Evolutionary conservation across 2,113 vertebrate genomes (phyloP).

Genomic region (Pristiophorus japonicus): DNA sequence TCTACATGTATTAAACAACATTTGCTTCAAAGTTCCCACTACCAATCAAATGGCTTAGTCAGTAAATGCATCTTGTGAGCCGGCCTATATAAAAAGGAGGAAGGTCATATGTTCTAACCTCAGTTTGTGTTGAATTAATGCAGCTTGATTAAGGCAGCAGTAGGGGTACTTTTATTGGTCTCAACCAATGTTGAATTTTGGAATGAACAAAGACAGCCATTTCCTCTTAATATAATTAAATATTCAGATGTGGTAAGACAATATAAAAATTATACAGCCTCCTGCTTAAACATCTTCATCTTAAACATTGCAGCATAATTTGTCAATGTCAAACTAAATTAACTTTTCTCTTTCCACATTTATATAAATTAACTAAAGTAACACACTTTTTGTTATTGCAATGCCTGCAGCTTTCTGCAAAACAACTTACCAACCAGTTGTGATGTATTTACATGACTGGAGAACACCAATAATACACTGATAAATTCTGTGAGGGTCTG

Average conservation of each 20-base stretch:
- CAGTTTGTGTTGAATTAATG: background rate
- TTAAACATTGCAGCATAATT: background rate
- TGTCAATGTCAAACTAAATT: background rate
- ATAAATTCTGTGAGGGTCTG: background rate
- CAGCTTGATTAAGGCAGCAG: background rate
- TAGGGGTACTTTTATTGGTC: background rate
- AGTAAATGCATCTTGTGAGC: background rate
- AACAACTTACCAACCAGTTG: background rate
- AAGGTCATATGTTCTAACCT: background rate
- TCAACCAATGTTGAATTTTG: background rate
- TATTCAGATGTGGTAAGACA: constrained; percentile 4
- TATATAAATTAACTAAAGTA: constrained; percentile 5
- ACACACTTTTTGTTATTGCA: background rate
- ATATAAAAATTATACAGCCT: background rate
- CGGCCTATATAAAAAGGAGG: background rate
- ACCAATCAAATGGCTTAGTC: background rate
- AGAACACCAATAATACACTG: background rate
- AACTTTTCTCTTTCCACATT: background rate
- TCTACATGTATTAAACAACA: background rate
- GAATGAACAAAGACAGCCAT: background rate
- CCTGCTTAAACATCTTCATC: background rate
- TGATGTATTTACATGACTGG: background rate
- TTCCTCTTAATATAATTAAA: background rate
- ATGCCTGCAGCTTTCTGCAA: background rate
- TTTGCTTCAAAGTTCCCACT: background rate